Evolutionary conservation across 2,797 vertebrate genomes (phyloP).

Genomic region (Ptychadena robeensis): DNA sequence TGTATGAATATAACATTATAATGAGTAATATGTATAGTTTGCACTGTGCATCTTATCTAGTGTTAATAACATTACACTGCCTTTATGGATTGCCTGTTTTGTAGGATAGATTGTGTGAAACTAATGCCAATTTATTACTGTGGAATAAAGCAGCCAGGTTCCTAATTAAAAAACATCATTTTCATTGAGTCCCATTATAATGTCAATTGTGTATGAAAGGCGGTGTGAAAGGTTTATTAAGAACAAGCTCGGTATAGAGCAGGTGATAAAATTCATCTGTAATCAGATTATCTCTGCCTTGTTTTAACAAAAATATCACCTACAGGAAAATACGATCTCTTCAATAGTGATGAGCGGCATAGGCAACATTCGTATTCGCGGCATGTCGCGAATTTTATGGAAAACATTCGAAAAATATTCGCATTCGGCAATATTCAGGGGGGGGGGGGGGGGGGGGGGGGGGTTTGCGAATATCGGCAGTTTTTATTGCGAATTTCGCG

Average conservation of each 20-base stretch:
- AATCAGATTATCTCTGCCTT: background rate
- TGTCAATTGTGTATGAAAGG: conserved; percentile 36
- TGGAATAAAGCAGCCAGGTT: conserved; percentile 37
- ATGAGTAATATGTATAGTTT: conserved; percentile 30
- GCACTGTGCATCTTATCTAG: background rate
- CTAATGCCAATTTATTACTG: conserved; percentile 54
- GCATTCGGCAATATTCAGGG: too few species aligned
- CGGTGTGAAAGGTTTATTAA: conserved; percentile 21
- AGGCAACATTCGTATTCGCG: too few species aligned
- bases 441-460: too few species aligned
- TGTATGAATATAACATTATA: conserved; percentile 39
- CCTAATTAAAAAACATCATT: conserved; percentile 54
- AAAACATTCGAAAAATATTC: too few species aligned
- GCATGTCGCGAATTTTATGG: too few species aligned
- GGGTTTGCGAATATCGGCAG: too few species aligned
- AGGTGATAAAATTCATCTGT: background rate
- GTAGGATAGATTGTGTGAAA: conserved; percentile 28
- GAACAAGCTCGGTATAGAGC: background rate
- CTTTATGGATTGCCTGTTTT: conserved; percentile 32
- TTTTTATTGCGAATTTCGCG: too few species aligned
- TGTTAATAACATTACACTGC: conserved; percentile 41
- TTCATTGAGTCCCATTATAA: conserved; percentile 46
- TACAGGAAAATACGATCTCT: background rate
- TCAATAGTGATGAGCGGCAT: too few species aligned
- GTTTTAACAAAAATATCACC: background rate